Evolutionary conservation across 2,113 vertebrate species (phyloP).

Genomic region (Pseudopodoces humilis): DNA sequence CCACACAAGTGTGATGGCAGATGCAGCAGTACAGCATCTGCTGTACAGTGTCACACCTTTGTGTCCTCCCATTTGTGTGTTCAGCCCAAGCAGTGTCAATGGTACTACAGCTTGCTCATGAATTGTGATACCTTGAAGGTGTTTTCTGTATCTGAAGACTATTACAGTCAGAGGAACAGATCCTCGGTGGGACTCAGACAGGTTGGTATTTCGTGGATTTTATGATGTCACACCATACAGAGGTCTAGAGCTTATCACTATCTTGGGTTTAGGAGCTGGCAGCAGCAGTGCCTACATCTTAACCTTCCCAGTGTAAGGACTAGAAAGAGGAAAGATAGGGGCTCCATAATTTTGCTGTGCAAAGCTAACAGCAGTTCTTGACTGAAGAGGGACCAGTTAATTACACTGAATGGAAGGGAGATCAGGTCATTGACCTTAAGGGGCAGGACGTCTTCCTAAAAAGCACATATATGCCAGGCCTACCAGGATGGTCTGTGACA

Average conservation of each 20-base stretch:
- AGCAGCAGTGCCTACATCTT: not conserved
- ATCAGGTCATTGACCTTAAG: not conserved
- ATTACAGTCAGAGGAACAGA: not conserved
- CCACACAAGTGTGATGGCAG: rapidly evolving
- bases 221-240: not conserved
- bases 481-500: not conserved
- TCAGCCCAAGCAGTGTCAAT: not conserved
- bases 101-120: not conserved
- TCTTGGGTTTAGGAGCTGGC: not conserved
- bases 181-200: not conserved
- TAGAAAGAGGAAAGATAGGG: not conserved
- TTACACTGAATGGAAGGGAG: not conserved
- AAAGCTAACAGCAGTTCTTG: not conserved
- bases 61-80: not conserved
- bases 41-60: rapidly evolving
- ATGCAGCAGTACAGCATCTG: not conserved
- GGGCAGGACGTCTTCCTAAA: not conserved
- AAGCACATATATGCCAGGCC: not conserved
- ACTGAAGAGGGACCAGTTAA: not conserved
- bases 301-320: not conserved
- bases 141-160: not conserved
- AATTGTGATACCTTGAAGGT: not conserved
- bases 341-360: not conserved
- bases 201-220: not conserved
- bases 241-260: not conserved